Percentiles rank a stretch among this genome's conserved stretches.
These are phyloP conservation scores for Onychostoma macrolepis DNA, from an alignment of 2,113 vertebrate genomes.

Conservation along the genomic window DNA sequence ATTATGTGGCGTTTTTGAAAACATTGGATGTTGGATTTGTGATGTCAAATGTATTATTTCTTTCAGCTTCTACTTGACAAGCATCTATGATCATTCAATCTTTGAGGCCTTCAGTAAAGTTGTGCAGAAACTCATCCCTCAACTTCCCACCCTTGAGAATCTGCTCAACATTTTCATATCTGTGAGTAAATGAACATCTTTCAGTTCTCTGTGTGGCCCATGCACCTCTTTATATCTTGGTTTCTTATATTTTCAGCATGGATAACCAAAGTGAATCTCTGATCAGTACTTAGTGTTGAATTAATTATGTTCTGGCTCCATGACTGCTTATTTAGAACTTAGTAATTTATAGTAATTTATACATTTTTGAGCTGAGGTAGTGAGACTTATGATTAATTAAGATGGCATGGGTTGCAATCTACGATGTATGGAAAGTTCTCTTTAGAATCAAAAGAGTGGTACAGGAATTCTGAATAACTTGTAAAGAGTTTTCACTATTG, in stretches of 20 bases:
- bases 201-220: background rate
- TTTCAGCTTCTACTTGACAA: constrained; percentile 89
- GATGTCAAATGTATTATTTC: background rate
- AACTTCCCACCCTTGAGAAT: constrained; percentile 89
- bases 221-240: background rate
- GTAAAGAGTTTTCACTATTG: background rate
- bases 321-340: background rate
- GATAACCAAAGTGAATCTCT: background rate
- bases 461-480: background rate
- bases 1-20: background rate
- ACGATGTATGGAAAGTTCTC: background rate
- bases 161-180: constrained; percentile 92
- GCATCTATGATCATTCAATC: constrained; percentile 92
- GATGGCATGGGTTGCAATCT: background rate
- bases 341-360: background rate
- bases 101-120: constrained; percentile 94
- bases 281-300: background rate
- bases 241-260: background rate
- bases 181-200: constrained; percentile 74
- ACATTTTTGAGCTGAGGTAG: background rate
- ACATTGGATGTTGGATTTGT: background rate
- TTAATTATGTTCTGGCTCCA: background rate
- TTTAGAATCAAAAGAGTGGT: background rate
- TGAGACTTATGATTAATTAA: background rate
- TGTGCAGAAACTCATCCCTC: constrained; percentile 90